A percentile compares a stretch with the other conserved stretches of the same genome.
phyloP scores from a whole-genome alignment of 2,888 invertebrate species.

The Parnassius smintheus region DNA sequence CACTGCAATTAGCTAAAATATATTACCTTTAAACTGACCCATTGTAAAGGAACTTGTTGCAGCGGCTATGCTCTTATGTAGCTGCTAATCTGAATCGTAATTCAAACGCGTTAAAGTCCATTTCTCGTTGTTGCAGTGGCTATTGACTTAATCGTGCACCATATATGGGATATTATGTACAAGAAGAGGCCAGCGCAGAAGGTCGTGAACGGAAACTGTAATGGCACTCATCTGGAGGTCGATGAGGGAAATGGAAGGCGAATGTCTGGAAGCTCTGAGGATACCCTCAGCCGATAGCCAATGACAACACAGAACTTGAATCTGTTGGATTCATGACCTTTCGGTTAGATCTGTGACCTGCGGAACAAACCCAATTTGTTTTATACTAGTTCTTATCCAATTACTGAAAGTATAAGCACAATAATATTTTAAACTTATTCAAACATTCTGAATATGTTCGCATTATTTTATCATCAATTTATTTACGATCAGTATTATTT shows the following conservation, averaged over 20 bases:
- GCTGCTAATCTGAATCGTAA: conserved; percentile 52
- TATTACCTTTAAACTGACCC: conserved; percentile 34
- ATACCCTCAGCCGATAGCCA: conserved; percentile 77
- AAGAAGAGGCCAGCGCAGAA: conserved; percentile 59
- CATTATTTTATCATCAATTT: neutral
- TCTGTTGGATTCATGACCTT: conserved; percentile 14
- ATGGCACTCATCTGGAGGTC: conserved; percentile 56
- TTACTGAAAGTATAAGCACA: conserved; percentile 3
- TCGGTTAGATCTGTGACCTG: neutral
- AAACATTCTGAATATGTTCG: conserved; percentile 2
- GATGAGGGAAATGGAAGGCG: conserved; percentile 58
- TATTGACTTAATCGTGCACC: conserved; percentile 99
- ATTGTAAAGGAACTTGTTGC: conserved; percentile 49
- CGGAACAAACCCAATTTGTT: neutral
- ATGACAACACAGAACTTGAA: conserved; percentile 6
- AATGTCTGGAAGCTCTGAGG: conserved; percentile 73
- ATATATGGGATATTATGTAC: conserved; percentile 97
- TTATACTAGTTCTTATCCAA: neutral
- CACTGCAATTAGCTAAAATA: conserved; percentile 68
- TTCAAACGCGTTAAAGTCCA: conserved; percentile 52
- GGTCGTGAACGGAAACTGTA: conserved; percentile 61
- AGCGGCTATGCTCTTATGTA: conserved; percentile 81
- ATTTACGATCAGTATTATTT: conserved; percentile 25
- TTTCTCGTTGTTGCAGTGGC: conserved; percentile 94
- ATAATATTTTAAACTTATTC: conserved; percentile 5